Conservation (phyloP, 2,113 vertebrate species). For the Furnarius figulus region DNA sequence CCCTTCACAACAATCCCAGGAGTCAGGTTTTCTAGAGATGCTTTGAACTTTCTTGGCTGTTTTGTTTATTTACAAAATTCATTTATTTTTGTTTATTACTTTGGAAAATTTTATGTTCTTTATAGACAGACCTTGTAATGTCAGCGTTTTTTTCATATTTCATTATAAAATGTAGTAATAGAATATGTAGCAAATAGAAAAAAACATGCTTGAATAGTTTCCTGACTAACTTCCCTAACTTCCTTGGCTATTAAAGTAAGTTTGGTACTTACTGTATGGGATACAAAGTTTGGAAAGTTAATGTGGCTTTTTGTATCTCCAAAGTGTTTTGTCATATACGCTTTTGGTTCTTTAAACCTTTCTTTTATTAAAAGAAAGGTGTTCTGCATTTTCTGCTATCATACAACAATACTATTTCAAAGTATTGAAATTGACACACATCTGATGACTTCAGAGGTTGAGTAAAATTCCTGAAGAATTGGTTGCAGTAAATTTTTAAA, state of each 20-base stretch:
- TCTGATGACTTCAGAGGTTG: not conserved
- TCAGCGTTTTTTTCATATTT: not conserved
- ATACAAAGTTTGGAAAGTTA: not conserved
- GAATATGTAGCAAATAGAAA: not conserved
- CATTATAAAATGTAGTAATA: not conserved
- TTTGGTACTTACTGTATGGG: not conserved
- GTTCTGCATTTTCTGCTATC: not conserved
- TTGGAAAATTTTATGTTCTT: not conserved
- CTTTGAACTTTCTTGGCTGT: not conserved
- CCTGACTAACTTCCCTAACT: not conserved
- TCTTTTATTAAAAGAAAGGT: not conserved
- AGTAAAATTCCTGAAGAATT: not conserved
- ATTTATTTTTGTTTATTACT: not conserved
- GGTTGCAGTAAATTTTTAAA: not conserved
- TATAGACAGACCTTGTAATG: not conserved
- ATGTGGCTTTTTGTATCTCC: accelerated
- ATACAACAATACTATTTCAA: not conserved
- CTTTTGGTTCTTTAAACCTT: not conserved
- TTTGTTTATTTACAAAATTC: not conserved
- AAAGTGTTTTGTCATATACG: not conserved
- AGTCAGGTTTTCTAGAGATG: not conserved
- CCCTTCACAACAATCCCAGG: not conserved
- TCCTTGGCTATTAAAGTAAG: not conserved
- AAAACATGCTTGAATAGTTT: not conserved
- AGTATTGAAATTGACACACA: not conserved